Evolutionary conservation across 2,113 vertebrate genomes (phyloP).

Genomic region (human (Homo sapiens)): GRCh38 chr4:15031001-15031500

Average conservation of each 20-base stretch:
- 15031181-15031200: background rate
- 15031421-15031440: background rate
- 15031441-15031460: background rate
- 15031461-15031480: background rate
- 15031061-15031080: background rate
- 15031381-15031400: background rate
- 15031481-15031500: background rate
- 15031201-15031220: background rate
- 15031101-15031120: background rate
- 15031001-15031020: background rate
- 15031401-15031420: background rate
- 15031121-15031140: background rate
- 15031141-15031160: background rate
- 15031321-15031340: slow-evolving; percentile 15
- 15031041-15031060: background rate
- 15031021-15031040: background rate
- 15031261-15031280: background rate
- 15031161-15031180: background rate
- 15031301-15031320: slow-evolving; percentile 5
- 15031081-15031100: background rate
- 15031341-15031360: slow-evolving; percentile 2
- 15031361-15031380: slow-evolving; percentile 18
- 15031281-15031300: background rate
- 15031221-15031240: background rate
- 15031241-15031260: background rate